Evolutionary conservation across 2,113 vertebrate genomes (phyloP).

Genomic region (Neodontobutis hainanensis): DNA sequence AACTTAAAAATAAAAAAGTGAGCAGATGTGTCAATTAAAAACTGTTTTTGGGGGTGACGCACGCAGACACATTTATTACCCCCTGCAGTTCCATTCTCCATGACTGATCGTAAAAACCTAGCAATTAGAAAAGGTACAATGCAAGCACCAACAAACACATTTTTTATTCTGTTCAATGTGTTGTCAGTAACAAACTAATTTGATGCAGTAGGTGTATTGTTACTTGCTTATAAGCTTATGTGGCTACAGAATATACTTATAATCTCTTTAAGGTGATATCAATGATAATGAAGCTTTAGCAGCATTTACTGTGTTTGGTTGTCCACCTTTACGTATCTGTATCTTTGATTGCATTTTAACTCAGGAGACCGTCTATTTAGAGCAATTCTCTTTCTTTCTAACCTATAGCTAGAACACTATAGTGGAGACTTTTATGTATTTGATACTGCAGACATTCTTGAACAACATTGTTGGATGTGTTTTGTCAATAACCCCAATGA

Average conservation of each 20-base stretch:
- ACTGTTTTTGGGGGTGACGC: slow-evolving; percentile 13
- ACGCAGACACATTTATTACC: slow-evolving; percentile 27
- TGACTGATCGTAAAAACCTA: slow-evolving; percentile 12
- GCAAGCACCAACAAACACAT: not conserved
- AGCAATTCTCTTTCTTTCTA: too few relatives aligned
- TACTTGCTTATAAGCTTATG: not conserved
- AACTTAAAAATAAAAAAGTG: slow-evolving; percentile 16
- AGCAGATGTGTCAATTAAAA: slow-evolving; percentile 39
- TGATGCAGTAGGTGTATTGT: not conserved
- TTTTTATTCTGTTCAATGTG: not conserved
- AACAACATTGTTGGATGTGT: too few relatives aligned
- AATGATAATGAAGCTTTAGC: too few relatives aligned
- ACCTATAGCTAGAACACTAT: too few relatives aligned
- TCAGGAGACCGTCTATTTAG: too few relatives aligned
- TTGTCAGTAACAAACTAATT: slow-evolving; percentile 11
- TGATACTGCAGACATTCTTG: too few relatives aligned
- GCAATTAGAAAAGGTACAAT: slow-evolving; percentile 15
- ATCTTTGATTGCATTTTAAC: too few relatives aligned
- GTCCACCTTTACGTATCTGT: too few relatives aligned
- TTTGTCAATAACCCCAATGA: too few relatives aligned
- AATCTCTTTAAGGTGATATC: too few relatives aligned
- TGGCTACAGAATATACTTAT: not conserved
- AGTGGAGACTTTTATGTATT: too few relatives aligned
- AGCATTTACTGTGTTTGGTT: too few relatives aligned
- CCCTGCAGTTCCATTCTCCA: slow-evolving; percentile 23